A percentile compares a stretch with the other conserved stretches of the same genome.
Evolutionary conservation across 1,140 invertebrate genomes (phyloP).

Genomic region (Thaumetopoea pityocampa): DNA sequence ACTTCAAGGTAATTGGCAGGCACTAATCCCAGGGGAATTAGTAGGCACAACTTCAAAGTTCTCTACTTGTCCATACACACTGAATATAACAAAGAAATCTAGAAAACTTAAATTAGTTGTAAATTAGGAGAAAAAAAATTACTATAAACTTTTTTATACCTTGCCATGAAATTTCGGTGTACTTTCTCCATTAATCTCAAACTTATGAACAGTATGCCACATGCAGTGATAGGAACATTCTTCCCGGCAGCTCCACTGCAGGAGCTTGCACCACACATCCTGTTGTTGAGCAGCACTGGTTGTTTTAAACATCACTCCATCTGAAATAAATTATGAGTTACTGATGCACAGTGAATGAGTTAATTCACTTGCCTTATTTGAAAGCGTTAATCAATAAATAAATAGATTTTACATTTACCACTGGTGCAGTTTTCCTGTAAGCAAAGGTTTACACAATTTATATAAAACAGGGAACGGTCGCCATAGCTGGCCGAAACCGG

Average conservation of each 20-base stretch:
- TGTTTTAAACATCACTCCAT: conserved; percentile 78
- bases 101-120: no score
- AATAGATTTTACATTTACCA: conserved; percentile 27
- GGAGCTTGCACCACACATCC: conserved; percentile 75
- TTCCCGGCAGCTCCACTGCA: conserved; percentile 87
- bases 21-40: no score
- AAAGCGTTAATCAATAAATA: not conserved
- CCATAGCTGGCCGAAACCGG: conserved; percentile 39
- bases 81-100: no score
- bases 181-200: conserved; percentile 80
- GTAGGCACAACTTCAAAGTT: no score
- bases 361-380: not conserved
- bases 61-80: no score
- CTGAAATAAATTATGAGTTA: not conserved
- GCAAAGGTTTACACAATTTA: conserved; percentile 48
- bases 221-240: conserved; percentile 94
- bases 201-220: conserved; percentile 93
- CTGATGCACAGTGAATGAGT: not conserved
- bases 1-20: no score
- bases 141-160: conserved; percentile 78
- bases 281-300: conserved; percentile 63
- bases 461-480: conserved; percentile 53
- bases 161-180: conserved; percentile 98
- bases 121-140: no score
- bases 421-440: conserved; percentile 39